These are phyloP conservation scores for Passerina amoena DNA, from an alignment of 2,113 vertebrate species.

Conservation along the genomic window DNA sequence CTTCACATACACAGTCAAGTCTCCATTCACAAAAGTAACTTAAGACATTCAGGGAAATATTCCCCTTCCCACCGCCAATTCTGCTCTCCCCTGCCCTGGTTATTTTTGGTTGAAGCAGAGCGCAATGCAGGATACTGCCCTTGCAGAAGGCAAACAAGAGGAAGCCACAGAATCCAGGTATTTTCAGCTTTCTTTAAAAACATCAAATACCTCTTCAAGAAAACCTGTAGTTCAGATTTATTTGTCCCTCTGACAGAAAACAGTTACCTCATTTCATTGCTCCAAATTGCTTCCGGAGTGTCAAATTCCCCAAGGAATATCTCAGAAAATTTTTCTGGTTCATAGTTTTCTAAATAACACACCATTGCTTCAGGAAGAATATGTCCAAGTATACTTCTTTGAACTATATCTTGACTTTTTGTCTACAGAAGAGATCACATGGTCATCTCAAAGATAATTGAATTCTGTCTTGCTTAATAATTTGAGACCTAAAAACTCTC, in stretches of 20 bases:
- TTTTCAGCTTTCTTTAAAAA: background rate
- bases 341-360: slow-evolving; percentile 98
- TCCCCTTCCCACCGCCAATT: background rate
- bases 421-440: slow-evolving; percentile 73
- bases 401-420: slow-evolving; percentile 93
- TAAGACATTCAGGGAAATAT: background rate
- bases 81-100: background rate
- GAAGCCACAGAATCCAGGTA: background rate
- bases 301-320: slow-evolving; percentile 99
- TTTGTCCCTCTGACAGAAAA: background rate
- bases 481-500: background rate
- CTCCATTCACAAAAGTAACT: background rate
- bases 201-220: background rate
- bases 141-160: background rate
- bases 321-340: slow-evolving; percentile 95
- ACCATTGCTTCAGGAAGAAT: slow-evolving; percentile 98
- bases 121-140: background rate
- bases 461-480: background rate
- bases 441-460: background rate
- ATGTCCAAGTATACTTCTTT: slow-evolving; percentile 94
- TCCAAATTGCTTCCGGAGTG: slow-evolving; percentile 99
- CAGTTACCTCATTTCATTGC: slow-evolving; percentile 95
- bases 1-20: background rate
- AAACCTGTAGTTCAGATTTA: background rate
- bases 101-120: background rate